Conservation (phyloP, 2,797 vertebrate genomes). For the Phaenicophaeus curvirostris region DNA sequence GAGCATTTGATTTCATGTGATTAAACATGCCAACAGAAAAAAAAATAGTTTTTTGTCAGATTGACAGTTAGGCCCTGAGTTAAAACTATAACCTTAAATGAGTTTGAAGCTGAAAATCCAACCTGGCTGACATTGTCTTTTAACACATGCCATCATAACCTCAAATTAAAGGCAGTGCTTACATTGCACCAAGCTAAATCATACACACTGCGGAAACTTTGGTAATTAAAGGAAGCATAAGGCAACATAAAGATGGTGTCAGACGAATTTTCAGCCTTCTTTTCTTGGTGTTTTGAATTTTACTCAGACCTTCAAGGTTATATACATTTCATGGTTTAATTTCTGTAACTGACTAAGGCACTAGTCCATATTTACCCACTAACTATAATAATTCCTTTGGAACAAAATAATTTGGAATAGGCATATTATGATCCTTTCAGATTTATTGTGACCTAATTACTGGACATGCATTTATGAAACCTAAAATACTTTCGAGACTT, state of each 20-base stretch:
- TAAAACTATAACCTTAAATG: conserved; percentile 7
- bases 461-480: background rate
- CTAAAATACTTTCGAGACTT: conserved; percentile 30
- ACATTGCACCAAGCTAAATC: background rate
- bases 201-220: background rate
- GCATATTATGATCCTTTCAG: conserved; percentile 16
- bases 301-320: conserved; percentile 23
- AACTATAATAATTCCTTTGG: conserved; percentile 27
- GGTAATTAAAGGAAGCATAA: background rate
- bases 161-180: conserved; percentile 22
- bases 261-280: conserved; percentile 9
- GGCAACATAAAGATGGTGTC: conserved; percentile 3
- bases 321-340: conserved; percentile 5
- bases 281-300: conserved; percentile 17
- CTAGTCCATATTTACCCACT: conserved; percentile 12
- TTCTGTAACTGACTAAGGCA: conserved; percentile 31
- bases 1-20: background rate
- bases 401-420: conserved; percentile 44
- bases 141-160: background rate
- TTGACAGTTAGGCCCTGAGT: background rate
- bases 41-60: background rate
- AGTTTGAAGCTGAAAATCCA: conserved; percentile 29
- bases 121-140: conserved; percentile 36
- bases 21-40: background rate
- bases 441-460: conserved; percentile 40